Base-by-base conservation (phyloP, 2,113 vertebrate genomes). In the Onychostruthus taczanowskii region DNA sequence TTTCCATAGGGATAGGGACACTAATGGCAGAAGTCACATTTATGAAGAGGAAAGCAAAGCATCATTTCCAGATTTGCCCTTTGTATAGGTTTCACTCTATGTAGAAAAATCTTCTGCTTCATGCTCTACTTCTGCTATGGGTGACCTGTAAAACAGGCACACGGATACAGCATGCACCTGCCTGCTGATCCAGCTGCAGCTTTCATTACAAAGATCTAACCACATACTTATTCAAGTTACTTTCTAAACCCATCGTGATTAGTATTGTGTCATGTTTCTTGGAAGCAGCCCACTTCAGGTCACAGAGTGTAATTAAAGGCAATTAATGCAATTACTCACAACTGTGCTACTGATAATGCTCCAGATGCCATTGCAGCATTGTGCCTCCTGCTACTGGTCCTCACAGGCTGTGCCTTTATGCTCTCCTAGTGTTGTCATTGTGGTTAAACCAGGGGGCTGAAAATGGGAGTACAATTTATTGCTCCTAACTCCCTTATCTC, bases 281-380 rank as follows among this genome's bases (percentile, higher is more conserved):
- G 82, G 87, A 97, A 95, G 84, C 93, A 90, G 88, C 52, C 55
- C 80, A 62, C 90, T 94, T 94, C 72, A 72, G 95, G 93, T 97
- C 96, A 81, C 31, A 58, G 70, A 55, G 76, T 90, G 69, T 91
- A 97, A 97, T 96, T 97, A 96, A 94, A 96, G 80, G 87, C 95
- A 97, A 96, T 97, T 97, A 95, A 95, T 63, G 74, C 90, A 97
- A 97, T 97, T 97, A 96, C 81, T 96, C 84, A 70, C 86, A 92
- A 93, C 47, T 90, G 49, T 22, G 77, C 47, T 83, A 13, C 88
- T 84, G 66, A 75, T 86, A 94, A 94, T 87, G 55, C 66, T 96
- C 79, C 93, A 93, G 93, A 95, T 94, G 94, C 90, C 78, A 63
- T 91, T 87, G 52, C 0, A 1, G 37, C 75, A 35, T 66, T 84